A percentile compares a stretch with the other conserved stretches of the same genome.
phyloP scores from a whole-genome alignment of 2,888 invertebrate genomes.

The Azorinus chamasolen region DNA sequence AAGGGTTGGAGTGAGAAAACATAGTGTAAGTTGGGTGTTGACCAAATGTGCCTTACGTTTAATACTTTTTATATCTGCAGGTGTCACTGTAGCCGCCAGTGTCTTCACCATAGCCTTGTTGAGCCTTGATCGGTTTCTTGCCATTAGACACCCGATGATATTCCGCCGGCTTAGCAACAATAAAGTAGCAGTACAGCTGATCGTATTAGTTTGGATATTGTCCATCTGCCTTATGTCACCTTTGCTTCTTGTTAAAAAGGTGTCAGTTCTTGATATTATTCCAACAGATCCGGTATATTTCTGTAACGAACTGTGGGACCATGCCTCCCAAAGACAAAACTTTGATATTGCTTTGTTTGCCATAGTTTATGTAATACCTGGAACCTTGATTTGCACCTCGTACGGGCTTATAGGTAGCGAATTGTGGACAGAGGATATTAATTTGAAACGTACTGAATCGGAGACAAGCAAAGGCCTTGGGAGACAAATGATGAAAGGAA shows the following conservation, averaged over 20 bases:
- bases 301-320: conserved; percentile 90
- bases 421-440: conserved; percentile 82
- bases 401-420: conserved; percentile 87
- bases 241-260: conserved; percentile 88
- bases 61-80: conserved; percentile 64
- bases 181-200: conserved; percentile 89
- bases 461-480: conserved; percentile 72
- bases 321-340: conserved; percentile 87
- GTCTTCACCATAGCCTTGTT: conserved; percentile 93
- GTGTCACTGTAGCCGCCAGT: conserved; percentile 91
- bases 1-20: no score
- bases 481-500: conserved; percentile 88
- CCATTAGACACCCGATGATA: conserved; percentile 92
- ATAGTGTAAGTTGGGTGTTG: no score
- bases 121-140: conserved; percentile 90
- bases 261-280: conserved; percentile 70
- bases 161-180: conserved; percentile 91
- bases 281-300: conserved; percentile 84
- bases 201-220: conserved; percentile 90
- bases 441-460: conserved; percentile 76
- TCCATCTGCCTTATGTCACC: conserved; percentile 91
- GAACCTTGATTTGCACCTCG: conserved; percentile 87
- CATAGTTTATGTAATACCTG: conserved; percentile 92
- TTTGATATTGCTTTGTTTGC: conserved; percentile 91
- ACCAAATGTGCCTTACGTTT: no score